Evolutionary conservation across 2,888 invertebrate genomes (phyloP), one percentile per base, ranked within the genome.

Genomic region (Koerneria pararmatus): DNA sequence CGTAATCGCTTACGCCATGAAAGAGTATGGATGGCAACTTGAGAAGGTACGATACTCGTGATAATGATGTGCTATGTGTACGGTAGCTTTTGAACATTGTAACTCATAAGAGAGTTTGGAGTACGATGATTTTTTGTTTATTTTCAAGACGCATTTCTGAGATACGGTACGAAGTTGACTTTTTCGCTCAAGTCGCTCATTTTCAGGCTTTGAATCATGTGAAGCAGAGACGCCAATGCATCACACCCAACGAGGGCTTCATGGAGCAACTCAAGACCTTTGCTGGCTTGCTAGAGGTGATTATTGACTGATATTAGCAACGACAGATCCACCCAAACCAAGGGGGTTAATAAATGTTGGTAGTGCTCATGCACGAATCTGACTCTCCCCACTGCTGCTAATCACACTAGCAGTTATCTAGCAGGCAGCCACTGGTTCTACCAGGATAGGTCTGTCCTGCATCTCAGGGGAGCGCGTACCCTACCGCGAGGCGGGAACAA

Each of bases 231-330:
- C 88, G 98, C 32, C 91, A 88, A 83, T 95, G 95, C 85, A 92
- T 97, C 75, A 93, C 94, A 84, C 98, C 98, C 11, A 98, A 98
- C 86, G 90, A 89, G 62, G 94, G 92, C 82, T 98, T 98, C 86
- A 88, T 94, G 78, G 88, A 90, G 78, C 97, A 98, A 85, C 87
- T 98, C 77, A 92, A 93, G 86, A 95, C 92, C 15, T 98, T 97
- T 85, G 91, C 93, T 86, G 95, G 93, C 69, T 95, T 95, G 82
- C 87, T 97, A 76, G 92, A 92, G 83, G 97, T 97, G 3, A 56
- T n/a, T n/a, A n/a, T n/a, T n/a, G n/a, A n/a, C n/a, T n/a, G n/a
- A n/a, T n/a, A n/a, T n/a, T n/a, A n/a, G n/a, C n/a, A n/a, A n/a
- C n/a, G n/a, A n/a, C n/a, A n/a, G n/a, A n/a, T n/a, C n/a, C n/a